Conservation (phyloP, 2,113 vertebrate genomes). For the Tachycineta bicolor region DNA sequence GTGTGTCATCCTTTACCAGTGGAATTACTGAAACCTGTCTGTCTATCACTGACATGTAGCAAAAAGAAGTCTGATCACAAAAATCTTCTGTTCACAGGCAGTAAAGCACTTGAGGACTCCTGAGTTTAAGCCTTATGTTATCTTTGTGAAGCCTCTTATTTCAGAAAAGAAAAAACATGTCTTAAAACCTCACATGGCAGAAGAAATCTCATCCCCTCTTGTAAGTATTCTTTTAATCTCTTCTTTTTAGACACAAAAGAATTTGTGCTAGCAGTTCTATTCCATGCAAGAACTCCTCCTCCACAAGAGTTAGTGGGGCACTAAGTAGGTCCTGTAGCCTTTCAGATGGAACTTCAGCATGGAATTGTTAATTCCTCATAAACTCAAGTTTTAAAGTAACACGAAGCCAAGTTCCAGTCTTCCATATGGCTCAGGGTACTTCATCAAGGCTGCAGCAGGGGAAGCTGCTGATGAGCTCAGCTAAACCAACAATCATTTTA, state of each 20-base stretch:
- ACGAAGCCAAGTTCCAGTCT: neutral
- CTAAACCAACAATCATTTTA: neutral
- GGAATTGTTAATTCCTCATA: neutral
- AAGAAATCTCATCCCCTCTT: constrained; percentile 67
- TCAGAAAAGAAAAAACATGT: constrained; percentile 73
- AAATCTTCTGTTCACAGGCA: constrained; percentile 73
- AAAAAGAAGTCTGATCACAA: neutral
- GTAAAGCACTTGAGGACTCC: constrained; percentile 84
- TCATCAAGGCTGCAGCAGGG: neutral
- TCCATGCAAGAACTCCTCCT: neutral
- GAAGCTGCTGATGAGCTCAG: neutral
- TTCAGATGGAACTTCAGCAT: neutral
- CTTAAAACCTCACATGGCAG: constrained; percentile 78
- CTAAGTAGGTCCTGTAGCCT: neutral
- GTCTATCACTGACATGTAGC: neutral
- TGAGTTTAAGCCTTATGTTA: constrained; percentile 89
- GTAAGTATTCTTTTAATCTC: constrained; percentile 62
- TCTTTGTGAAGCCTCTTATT: constrained; percentile 86
- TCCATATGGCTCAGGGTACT: neutral
- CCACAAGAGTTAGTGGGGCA: neutral
- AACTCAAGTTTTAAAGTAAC: neutral
- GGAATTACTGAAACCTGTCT: neutral
- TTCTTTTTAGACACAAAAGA: neutral
- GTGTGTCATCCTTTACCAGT: neutral
- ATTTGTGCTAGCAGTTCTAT: neutral